Evolutionary conservation across 2,888 invertebrate species (phyloP), one percentile per base, ranked within the genome.

Genomic region (Torymus texanus): DNA sequence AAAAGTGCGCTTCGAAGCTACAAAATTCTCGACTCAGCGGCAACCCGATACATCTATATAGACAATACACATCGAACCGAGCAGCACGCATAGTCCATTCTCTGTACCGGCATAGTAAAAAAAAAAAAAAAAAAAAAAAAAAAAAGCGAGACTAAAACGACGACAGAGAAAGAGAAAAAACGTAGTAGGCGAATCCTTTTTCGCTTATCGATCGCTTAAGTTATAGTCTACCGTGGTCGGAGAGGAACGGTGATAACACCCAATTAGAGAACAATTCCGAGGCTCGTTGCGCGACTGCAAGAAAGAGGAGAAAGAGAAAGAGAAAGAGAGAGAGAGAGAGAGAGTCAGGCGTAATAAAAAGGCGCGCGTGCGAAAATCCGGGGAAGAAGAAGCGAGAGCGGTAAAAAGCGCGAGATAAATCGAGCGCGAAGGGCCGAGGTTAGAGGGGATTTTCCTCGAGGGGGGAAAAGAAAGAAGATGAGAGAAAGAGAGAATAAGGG

Each of bases 261-360:
- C 66, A 79, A 79, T 79, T 79, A 79, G 79, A 79, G 74, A 68
- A 71, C 75, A 79, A 75, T 79, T 75, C 63, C 66, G 18, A 72
- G 41, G 51, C 61, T 70, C 79, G 55, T 78, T 50, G 66, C 50
- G 21, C 66, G 16, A 51, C 51, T 8, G 50, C 56, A 76, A 76
- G 55, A 68, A 68, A 68, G 56, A 63, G 56, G 0, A 41, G 41
- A 41, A 41, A 41, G 41, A 16, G 63, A 4, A 24, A 24, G 8
- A 16, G 18, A 67, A 2, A 71, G 29, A n/a, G 29, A n/a, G n/a
- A 16, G 63, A 4, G 55, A 24, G 8, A 16, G 18, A 67, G 11
- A 71, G 29, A n/a, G 29, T 18, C 18, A 21, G 18, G 21, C 56
- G n/a, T 29, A 58, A 62, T 51, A 73, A 73, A 66, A 65, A 63